These are phyloP conservation scores for Triplophysa bombifrons DNA, from an alignment of 2,797 vertebrate genomes.

Conservation along the genomic window DNA sequence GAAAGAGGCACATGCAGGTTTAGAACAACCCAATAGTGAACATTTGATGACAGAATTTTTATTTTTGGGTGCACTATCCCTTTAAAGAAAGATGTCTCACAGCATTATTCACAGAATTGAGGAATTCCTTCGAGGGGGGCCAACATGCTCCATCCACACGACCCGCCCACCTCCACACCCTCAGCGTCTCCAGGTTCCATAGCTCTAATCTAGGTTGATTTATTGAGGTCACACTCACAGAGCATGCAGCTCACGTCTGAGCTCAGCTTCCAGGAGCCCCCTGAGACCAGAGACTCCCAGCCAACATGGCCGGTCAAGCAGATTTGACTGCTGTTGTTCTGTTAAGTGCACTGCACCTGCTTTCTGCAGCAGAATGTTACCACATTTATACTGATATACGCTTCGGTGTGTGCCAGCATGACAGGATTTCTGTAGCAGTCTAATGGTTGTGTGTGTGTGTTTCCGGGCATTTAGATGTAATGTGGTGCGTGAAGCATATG, in stretches of 20 bases:
- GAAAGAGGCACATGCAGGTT: no score
- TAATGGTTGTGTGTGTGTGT: neutral
- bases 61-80: no score
- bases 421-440: neutral
- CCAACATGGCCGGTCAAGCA: slow-evolving; percentile 27
- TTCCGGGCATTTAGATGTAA: slow-evolving; percentile 6
- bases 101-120: slow-evolving; percentile 17
- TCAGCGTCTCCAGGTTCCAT: slow-evolving; percentile 15
- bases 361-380: slow-evolving; percentile 14
- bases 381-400: slow-evolving; percentile 8
- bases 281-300: slow-evolving; percentile 39
- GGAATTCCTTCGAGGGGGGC: slow-evolving; percentile 14
- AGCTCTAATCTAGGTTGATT: slow-evolving; percentile 52
- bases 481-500: neutral
- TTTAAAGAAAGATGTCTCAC: no score
- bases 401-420: neutral
- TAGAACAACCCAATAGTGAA: no score
- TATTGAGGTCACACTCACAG: slow-evolving; percentile 49
- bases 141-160: neutral
- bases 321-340: slow-evolving; percentile 32
- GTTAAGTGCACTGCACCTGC: slow-evolving; percentile 42
- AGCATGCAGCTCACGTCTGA: slow-evolving; percentile 42
- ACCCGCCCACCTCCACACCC: neutral
- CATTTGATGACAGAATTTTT: no score
- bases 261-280: slow-evolving; percentile 40